phyloP scores from a whole-genome alignment of 2,888 invertebrate species.

The Cheilosia scutellata region DNA sequence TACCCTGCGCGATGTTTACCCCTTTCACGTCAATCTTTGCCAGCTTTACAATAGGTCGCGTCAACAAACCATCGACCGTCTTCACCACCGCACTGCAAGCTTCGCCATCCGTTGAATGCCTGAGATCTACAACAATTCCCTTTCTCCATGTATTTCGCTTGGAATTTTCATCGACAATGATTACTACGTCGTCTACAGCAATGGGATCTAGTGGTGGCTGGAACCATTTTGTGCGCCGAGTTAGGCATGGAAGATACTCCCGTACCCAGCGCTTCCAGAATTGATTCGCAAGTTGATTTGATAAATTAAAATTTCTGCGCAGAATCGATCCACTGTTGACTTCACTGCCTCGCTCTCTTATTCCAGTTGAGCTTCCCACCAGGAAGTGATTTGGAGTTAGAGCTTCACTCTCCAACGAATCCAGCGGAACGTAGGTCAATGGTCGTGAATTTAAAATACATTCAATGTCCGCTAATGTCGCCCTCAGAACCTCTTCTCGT shows the following conservation, averaged over 20 bases:
- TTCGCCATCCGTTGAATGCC: constrained; percentile 40
- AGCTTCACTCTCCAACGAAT: constrained; percentile 56
- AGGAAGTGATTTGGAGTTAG: constrained; percentile 65
- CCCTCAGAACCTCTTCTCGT: constrained; percentile 55
- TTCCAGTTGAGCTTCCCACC: constrained; percentile 31
- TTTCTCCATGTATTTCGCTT: constrained; percentile 57
- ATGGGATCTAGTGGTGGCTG: constrained; percentile 23
- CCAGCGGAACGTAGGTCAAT: constrained; percentile 64
- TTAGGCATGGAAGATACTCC: constrained; percentile 53
- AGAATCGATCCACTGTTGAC: constrained; percentile 43
- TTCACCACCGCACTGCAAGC: constrained; percentile 64
- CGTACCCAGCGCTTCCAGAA: constrained; percentile 65
- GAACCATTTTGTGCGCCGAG: constrained; percentile 51
- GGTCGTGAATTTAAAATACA: constrained; percentile 54
- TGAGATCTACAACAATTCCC: constrained; percentile 57
- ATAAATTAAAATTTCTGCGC: constrained; percentile 39
- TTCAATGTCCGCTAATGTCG: constrained; percentile 61
- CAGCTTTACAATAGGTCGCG: constrained; percentile 50
- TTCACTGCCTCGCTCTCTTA: constrained; percentile 46
- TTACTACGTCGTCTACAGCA: constrained; percentile 46
- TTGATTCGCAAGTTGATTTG: constrained; percentile 53
- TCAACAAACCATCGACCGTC: constrained; percentile 40
- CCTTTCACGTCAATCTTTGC: constrained; percentile 54
- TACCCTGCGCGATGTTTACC: constrained; percentile 25
- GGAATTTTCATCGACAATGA: constrained; percentile 61